Percentiles rank a stretch among this genome's conserved stretches.
phyloP scores from a whole-genome alignment of 2,797 vertebrate species.

The Macroramphosus scolopax region DNA sequence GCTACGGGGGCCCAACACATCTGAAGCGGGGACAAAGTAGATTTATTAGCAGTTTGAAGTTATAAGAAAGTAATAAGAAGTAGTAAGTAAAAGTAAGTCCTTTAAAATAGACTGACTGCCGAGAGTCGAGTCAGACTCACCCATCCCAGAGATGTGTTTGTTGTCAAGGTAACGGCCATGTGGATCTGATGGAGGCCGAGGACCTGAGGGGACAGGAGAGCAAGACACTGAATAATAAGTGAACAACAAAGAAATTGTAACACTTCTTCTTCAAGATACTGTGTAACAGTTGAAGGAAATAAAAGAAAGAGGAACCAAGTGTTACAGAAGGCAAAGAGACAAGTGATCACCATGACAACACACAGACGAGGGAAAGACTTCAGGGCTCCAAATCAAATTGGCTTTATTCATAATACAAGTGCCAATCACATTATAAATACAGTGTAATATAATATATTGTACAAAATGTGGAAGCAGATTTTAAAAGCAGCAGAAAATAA shows the following conservation, averaged over 20 bases:
- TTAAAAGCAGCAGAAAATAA: too few relatives aligned
- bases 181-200: slow-evolving; percentile 81
- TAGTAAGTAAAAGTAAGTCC: too few relatives aligned
- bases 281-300: too few relatives aligned
- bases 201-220: slow-evolving; percentile 62
- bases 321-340: too few relatives aligned
- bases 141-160: slow-evolving; percentile 66
- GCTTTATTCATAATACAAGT: too few relatives aligned
- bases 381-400: not conserved
- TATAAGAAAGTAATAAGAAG: too few relatives aligned
- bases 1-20: slow-evolving; percentile 81
- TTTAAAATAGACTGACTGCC: not conserved
- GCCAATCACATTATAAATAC: too few relatives aligned
- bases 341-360: not conserved
- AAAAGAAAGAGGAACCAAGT: too few relatives aligned
- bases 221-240: not conserved
- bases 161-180: slow-evolving; percentile 81
- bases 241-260: not conserved
- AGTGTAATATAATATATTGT: too few relatives aligned
- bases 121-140: slow-evolving; percentile 21
- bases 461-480: too few relatives aligned
- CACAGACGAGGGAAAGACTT: not conserved
- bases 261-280: too few relatives aligned
- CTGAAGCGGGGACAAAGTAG: slow-evolving; percentile 67
- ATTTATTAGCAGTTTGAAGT: not conserved